These are phyloP conservation scores for Todiramphus saurophagus DNA, from an alignment of 2,113 vertebrate species.

Conservation along the genomic window DNA sequence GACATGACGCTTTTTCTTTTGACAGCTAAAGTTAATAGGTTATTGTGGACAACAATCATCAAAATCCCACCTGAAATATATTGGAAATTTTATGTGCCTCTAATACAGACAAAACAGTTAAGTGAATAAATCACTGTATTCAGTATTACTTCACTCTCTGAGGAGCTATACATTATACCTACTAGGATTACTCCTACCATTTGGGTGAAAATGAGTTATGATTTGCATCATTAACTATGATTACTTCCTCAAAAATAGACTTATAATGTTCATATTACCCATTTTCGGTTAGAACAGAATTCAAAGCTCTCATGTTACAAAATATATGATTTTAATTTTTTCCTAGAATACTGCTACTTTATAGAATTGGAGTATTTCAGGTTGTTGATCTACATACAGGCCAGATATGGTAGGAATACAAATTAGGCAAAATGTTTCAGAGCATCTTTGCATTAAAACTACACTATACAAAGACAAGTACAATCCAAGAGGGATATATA, in stretches of 20 bases:
- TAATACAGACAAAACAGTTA: background rate
- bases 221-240: background rate
- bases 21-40: background rate
- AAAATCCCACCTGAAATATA: background rate
- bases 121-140: background rate
- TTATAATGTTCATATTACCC: background rate
- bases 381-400: background rate
- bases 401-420: background rate
- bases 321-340: background rate
- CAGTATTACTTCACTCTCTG: background rate
- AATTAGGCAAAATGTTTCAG: background rate
- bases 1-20: background rate
- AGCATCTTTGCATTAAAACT: background rate
- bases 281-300: background rate
- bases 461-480: background rate
- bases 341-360: background rate
- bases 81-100: background rate
- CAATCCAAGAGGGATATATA: background rate
- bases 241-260: background rate
- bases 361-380: background rate
- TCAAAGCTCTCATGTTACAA: background rate
- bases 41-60: background rate
- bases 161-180: background rate
- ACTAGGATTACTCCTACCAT: background rate
- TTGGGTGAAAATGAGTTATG: constrained; percentile 1